phyloP scores from a whole-genome alignment of 37 sponge, comb jelly and placozoan species.

The Petrosia ficiformis region DNA sequence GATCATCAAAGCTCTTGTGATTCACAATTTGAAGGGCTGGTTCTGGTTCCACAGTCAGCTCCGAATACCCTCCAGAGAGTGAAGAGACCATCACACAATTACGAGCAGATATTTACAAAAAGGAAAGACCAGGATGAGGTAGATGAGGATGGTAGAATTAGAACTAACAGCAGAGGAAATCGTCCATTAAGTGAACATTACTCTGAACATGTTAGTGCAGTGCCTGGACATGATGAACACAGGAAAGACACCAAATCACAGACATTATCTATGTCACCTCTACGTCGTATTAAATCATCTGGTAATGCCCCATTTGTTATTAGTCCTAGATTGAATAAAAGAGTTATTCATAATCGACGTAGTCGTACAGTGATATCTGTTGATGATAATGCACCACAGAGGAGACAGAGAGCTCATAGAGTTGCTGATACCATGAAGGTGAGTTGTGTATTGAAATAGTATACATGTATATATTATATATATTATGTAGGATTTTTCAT shows the following conservation, averaged over 20 bases:
- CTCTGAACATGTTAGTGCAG: not conserved
- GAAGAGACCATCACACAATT: constrained; percentile 6
- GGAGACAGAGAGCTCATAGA: constrained; percentile 34
- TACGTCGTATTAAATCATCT: not conserved
- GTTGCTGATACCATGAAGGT: constrained; percentile 56
- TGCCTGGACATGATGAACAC: not conserved
- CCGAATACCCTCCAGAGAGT: not conserved
- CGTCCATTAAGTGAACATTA: not conserved
- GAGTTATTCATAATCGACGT: constrained; percentile 24
- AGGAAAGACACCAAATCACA: not conserved
- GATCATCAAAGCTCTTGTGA: not conserved
- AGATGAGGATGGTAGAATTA: not conserved
- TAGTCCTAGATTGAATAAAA: constrained; percentile 45
- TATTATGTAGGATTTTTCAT: constrained; percentile 39
- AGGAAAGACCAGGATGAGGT: not conserved
- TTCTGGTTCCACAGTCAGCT: not conserved
- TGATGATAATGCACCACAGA: constrained; percentile 37
- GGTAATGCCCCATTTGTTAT: not conserved
- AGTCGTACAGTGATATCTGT: constrained; percentile 4
- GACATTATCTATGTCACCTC: not conserved
- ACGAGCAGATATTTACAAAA: constrained; percentile 3
- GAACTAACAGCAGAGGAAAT: not conserved
- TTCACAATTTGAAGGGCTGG: not conserved
- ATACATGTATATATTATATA: not conserved
- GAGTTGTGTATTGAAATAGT: not conserved